Evolutionary conservation across 2,113 vertebrate genomes (phyloP).

Genomic region (Colaptes auratus): DNA sequence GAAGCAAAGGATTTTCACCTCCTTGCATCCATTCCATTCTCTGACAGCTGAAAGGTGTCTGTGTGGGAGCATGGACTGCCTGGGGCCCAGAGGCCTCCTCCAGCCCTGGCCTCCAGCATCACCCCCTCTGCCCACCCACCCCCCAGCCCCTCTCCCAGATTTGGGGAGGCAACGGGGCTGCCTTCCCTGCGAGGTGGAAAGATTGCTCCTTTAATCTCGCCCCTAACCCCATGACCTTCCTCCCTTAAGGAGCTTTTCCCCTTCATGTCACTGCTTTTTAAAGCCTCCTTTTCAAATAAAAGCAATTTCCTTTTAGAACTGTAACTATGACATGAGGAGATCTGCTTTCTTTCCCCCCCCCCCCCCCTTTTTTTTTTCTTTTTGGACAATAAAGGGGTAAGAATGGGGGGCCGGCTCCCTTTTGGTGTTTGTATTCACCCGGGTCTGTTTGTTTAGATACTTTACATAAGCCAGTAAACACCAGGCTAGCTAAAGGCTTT

Average conservation of each 20-base stretch:
- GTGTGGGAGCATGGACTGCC: not conserved
- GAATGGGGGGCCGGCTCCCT: not conserved
- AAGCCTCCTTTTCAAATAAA: conserved; percentile 71
- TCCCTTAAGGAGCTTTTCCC: conserved; percentile 71
- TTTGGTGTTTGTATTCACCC: conserved; percentile 23
- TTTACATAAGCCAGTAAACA: conserved; percentile 24
- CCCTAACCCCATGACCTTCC: conserved; percentile 72
- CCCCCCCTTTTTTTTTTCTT: not conserved
- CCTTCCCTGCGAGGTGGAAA: conserved; percentile 21
- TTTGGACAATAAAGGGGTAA: conserved; percentile 38
- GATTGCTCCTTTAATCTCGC: conserved; percentile 63
- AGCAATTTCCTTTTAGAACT: conserved; percentile 75
- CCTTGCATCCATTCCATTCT: not conserved
- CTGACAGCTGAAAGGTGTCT: conserved; percentile 4
- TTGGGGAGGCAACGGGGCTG: not conserved
- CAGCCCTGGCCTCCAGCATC: not conserved
- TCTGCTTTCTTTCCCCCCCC: not conserved
- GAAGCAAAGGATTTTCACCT: not conserved
- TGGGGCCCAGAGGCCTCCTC: not conserved
- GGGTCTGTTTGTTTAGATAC: conserved; percentile 60
- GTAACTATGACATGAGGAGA: conserved; percentile 60
- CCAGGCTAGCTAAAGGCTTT: conserved; percentile 5
- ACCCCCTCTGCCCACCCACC: not conserved
- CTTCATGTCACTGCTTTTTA: conserved; percentile 71
- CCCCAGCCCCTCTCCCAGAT: not conserved